Base-by-base conservation (phyloP, 2,888 invertebrate species). In the Falcaria lacertinaria region DNA sequence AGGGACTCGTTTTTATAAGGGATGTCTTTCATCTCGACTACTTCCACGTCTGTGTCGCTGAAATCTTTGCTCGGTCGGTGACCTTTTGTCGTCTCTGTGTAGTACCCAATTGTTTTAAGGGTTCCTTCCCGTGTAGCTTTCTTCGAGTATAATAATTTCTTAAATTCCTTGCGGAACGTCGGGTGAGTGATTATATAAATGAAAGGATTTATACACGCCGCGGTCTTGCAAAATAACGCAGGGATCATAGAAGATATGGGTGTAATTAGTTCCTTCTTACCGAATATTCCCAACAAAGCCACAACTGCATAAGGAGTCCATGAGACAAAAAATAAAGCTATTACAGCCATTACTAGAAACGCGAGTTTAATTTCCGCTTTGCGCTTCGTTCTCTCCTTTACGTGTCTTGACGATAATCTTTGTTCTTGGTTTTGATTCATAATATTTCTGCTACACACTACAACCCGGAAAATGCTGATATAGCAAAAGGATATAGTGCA, bases 301-400 rank as follows among this genome's bases (percentile, higher is more conserved):
- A 96, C 92, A 0, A 93, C 76, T 0, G 96, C 93, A 67, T 96
- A 96, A 0, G 96, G 96, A 0, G 95, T 94, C 96, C 96, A 96
- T 0, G 96, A 93, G 7, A 93, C 63, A 64, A 95, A 93, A 92
- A 96, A 96, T 49, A 96, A 68, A 0, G 90, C 90, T 48, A 95
- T 93, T 0, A 95, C 92, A 15, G 90, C 89, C 44, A 94, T 91
- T 8, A 94, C 93, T 41, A 94, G 90, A 43, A 91, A 83, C 0
- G 95, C 93, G 39, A 95, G 78, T 72, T 93, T 92, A 17, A 94
- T 74, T 80, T 95, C 95, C n/a, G 92, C 93, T 66, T 92, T 92
- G 22, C 91, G 90, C 67, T 93, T 93, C 32, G 91, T 91, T 63
- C 92, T 90, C 60, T 91, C 91, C 60, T 91, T 92, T 0, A 88